Evolutionary conservation across 2,113 vertebrate genomes (phyloP).

Genomic region (Propithecus coquereli): DNA sequence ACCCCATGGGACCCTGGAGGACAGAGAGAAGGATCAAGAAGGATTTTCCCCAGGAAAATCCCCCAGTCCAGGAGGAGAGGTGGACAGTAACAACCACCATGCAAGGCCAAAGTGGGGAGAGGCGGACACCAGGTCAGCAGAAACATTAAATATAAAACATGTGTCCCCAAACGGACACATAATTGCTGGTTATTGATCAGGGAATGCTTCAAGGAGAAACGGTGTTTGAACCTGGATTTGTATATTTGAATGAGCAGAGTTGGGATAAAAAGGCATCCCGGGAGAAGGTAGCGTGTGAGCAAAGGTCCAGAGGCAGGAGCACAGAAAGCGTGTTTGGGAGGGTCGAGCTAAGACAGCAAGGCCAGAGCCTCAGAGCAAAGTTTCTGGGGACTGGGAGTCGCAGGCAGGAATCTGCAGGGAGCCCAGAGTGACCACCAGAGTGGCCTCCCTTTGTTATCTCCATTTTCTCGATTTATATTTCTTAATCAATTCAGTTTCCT

Average conservation of each 20-base stretch:
- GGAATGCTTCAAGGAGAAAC: neutral
- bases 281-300: neutral
- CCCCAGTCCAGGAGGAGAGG: neutral
- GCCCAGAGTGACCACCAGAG: neutral
- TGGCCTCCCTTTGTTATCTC: constrained; percentile 5
- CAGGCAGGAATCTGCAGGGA: neutral
- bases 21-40: neutral
- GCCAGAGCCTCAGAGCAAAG: neutral
- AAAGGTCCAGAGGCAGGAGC: neutral
- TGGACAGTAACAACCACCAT: neutral
- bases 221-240: neutral
- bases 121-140: neutral
- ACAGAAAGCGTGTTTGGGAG: neutral
- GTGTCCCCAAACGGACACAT: neutral
- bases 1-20: neutral
- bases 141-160: neutral
- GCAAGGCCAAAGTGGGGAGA: neutral
- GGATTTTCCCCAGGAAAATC: neutral
- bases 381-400: too few species aligned
- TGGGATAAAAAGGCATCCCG: neutral
- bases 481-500: constrained; percentile 18
- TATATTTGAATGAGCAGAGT: neutral
- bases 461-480: constrained; percentile 39
- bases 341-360: neutral
- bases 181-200: neutral